Percentiles rank a stretch among this genome's conserved stretches.
These are phyloP conservation scores for Aethes cnicana DNA, from an alignment of 2,888 invertebrate genomes.

Conservation along the genomic window DNA sequence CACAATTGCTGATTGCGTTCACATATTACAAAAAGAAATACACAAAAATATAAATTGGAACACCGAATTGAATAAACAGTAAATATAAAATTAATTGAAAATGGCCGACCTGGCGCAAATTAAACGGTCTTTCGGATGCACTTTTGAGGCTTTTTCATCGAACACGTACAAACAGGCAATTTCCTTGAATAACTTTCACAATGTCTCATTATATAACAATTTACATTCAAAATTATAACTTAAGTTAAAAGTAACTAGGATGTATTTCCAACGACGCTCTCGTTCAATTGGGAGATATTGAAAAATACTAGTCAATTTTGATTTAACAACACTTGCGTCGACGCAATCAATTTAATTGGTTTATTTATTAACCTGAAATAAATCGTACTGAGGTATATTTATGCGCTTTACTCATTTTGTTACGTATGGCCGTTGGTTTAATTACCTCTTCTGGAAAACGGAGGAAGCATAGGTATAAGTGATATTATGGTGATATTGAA, in stretches of 20 bases:
- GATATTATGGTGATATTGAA: too few species aligned
- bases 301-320: slow-evolving; percentile 41
- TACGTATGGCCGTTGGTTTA: slow-evolving; percentile 4
- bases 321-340: slow-evolving; percentile 53
- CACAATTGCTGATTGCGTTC: slow-evolving; percentile 25
- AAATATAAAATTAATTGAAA: slow-evolving; percentile 53
- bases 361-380: slow-evolving; percentile 30
- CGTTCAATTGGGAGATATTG: not conserved
- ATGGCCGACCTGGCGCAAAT: slow-evolving; percentile 46
- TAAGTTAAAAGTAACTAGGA: not conserved
- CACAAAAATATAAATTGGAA: too few species aligned
- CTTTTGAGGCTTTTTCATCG: slow-evolving; percentile 40
- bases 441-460: slow-evolving; percentile 7
- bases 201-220: not conserved
- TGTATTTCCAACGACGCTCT: not conserved
- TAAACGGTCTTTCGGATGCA: slow-evolving; percentile 52
- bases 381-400: slow-evolving; percentile 7
- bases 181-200: not conserved
- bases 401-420: not conserved
- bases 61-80: slow-evolving; percentile 30
- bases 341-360: slow-evolving; percentile 64
- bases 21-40: too few species aligned
- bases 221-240: not conserved
- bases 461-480: too few species aligned
- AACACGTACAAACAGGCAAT: slow-evolving; percentile 7